phyloP scores from a whole-genome alignment of 2,888 invertebrate species.

The Chironomus riparius region DNA sequence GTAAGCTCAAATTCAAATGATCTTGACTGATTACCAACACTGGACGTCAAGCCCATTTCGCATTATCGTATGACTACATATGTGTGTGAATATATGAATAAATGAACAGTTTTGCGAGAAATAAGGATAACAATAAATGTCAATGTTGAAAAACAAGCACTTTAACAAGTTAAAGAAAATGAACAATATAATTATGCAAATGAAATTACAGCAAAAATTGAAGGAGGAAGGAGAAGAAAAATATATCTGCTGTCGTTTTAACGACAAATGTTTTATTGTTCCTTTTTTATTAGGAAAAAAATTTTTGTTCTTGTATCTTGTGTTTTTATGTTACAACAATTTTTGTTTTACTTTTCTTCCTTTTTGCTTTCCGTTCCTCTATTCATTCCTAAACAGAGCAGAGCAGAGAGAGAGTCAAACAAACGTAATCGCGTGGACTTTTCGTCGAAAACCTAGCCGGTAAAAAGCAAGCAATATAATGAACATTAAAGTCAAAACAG shows the following conservation, averaged over 20 bases:
- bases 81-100: too few species aligned
- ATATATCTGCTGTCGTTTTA: constrained; percentile 9
- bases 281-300: neutral
- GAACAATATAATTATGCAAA: constrained; percentile 24
- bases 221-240: neutral
- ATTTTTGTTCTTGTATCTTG: too few species aligned
- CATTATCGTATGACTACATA: too few species aligned
- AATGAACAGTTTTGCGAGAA: neutral
- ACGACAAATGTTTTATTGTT: constrained; percentile 21
- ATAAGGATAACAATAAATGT: constrained; percentile 12
- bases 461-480: too few species aligned
- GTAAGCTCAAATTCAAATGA: too few species aligned
- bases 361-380: neutral
- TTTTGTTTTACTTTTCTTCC: neutral
- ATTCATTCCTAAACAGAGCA: neutral
- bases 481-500: too few species aligned
- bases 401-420: neutral
- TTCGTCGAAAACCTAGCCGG: too few species aligned
- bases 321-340: neutral
- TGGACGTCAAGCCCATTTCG: too few species aligned
- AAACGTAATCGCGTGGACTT: neutral
- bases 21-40: too few species aligned
- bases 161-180: constrained; percentile 1
- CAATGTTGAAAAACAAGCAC: constrained; percentile 14
- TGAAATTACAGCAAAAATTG: constrained; percentile 7